Evolutionary conservation across 2,113 vertebrate species (phyloP), one percentile per base, ranked within the genome.

Genomic region (Kryptolebias marmoratus): DNA sequence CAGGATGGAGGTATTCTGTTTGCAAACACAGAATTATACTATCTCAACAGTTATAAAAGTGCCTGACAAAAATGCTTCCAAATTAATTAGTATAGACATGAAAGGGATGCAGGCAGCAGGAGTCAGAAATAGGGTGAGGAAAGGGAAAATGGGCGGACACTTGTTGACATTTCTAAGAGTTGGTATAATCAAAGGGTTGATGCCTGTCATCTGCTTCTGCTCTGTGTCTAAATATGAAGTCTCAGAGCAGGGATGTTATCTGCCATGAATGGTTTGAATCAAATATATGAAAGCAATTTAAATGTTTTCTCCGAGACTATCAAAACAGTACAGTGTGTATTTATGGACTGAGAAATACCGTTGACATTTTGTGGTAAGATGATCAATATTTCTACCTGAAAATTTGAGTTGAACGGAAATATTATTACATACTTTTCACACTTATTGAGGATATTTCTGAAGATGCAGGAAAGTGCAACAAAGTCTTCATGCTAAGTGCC

Each of bases 121-220:
- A 70, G 47, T 5, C 4, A 63, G 64, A 78, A 68, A 57, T 30
- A 61, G 70, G 63, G 71, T 1, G 45, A 73, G 50, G 62, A 69
- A 68, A 66, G 66, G 32, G 68, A 68, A 79, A 69, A 68, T 39
- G 61, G 77, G 75, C 52, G 22, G 83, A 80, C 77, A 79, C 83
- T 89, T 89, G 79, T 86, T 89, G 87, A 86, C 75, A 77, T 88
- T 85, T 87, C 68, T 88, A 71, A 77, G 83, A 58, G 66, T 31
- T 75, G 74, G 48, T 63, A 16, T 68, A 64, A 85, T 88, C 78
- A 87, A 90, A 90, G 76, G 59, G 58, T 81, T 15, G 44, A 61
- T 1, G 65, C 57, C 50, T 85, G 64, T 86, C 80, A 85, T 87
- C 83, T 82, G 63, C 56, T 12, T 9, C 61, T 65, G 2, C 55